Evolutionary conservation across 2,797 vertebrate species (phyloP), one percentile per base, ranked within the genome.

Genomic region (Ispidina lecontei): DNA sequence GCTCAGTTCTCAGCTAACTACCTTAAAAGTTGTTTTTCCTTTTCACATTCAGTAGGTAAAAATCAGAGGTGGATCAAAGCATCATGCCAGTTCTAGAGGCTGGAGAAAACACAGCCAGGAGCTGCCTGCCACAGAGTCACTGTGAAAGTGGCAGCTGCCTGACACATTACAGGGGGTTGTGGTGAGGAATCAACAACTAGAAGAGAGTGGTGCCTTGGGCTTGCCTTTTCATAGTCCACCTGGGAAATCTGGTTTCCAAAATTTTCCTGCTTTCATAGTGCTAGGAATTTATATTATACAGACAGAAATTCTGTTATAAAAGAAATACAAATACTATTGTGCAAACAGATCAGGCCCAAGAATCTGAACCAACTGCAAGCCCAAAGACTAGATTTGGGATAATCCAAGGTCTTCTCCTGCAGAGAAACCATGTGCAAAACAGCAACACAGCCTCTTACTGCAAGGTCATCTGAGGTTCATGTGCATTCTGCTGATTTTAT

Each of bases 1-100:
- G 64, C 35, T 77, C 70, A 86, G 51, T 51, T 26, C 58, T 83
- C 76, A 74, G 72, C 46, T 89, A 84, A 64, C 41, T 3, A 0
- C 73, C 52, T 84, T 46, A 59, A 51, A 62, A 69, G 21, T 2
- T 69, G 33, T 5, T 86, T 93, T 84, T 78, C 4, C 41, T 64
- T 82, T 90, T 31, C 23, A 52, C 26, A 26, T 77, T 54, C 39
- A 58, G 11, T 37, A 59, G 59, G 44, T 21, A 88, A 90, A 93
- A 93, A 88, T 58, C 68, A 85, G 72, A 80, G 62, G 60, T 39
- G 35, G 63, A 76, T 87, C 54, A 68, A 89, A 94, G 89, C 59
- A 63, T 62, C 1, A 0, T n/a, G 59, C 31, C 77, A 33, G 10
- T 81, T 81, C 59, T 52, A 44, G 39, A 58, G 55, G 68, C 28